Conservation (phyloP, 2,888 invertebrate species). For the Antitype chi region DNA sequence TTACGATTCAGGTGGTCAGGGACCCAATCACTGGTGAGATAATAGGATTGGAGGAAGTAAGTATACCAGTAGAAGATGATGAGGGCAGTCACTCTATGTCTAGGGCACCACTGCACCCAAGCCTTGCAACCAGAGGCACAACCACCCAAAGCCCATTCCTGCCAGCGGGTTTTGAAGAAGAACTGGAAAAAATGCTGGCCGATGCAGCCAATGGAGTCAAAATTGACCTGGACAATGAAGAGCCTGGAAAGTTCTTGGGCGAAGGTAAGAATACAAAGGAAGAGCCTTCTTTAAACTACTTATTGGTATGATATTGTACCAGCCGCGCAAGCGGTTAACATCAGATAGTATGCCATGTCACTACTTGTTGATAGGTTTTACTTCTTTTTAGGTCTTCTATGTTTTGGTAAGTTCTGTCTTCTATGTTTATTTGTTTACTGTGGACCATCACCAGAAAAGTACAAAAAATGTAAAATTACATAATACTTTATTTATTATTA, state of each 20-base stretch:
- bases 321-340: no score
- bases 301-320: no score
- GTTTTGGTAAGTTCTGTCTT: background rate
- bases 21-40: slow-evolving; percentile 95
- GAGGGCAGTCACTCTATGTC: slow-evolving; percentile 92
- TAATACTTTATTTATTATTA: background rate
- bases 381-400: slow-evolving; percentile 7
- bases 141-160: slow-evolving; percentile 96
- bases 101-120: slow-evolving; percentile 93
- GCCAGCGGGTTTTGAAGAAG: slow-evolving; percentile 95
- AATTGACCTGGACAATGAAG: slow-evolving; percentile 83
- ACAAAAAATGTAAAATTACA: background rate
- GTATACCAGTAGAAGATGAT: slow-evolving; percentile 85
- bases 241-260: slow-evolving; percentile 86
- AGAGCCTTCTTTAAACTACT: background rate
- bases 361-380: background rate
- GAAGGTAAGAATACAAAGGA: slow-evolving; percentile 79
- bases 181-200: slow-evolving; percentile 85
- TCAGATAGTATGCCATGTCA: background rate
- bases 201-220: slow-evolving; percentile 80
- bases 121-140: slow-evolving; percentile 93
- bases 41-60: slow-evolving; percentile 91
- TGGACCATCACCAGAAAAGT: background rate
- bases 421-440: background rate
- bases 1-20: slow-evolving; percentile 90